Percentiles rank a stretch among this genome's conserved stretches.
Evolutionary conservation across 2,113 vertebrate genomes (phyloP).

Genomic region (Thalassarche chlororhynchos): DNA sequence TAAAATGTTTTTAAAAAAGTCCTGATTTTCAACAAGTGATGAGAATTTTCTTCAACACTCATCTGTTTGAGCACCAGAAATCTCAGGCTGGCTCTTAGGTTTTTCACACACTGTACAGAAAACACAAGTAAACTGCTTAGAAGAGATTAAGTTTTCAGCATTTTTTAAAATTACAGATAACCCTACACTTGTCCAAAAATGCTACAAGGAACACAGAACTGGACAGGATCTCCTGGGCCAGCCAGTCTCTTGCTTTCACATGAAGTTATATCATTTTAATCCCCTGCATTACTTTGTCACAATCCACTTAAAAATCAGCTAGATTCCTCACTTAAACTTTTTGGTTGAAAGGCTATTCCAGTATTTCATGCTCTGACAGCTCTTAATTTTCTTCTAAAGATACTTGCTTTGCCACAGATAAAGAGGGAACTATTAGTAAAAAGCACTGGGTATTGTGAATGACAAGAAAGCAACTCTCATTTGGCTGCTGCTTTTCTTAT

Average conservation of each 20-base stretch:
- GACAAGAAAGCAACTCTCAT: neutral
- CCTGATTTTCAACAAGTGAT: neutral
- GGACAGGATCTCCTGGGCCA: neutral
- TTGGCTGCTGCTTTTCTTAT: neutral
- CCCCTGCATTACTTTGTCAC: neutral
- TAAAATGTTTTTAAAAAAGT: neutral
- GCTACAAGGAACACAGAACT: neutral
- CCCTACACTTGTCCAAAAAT: neutral
- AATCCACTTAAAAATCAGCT: neutral
- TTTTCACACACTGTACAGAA: neutral
- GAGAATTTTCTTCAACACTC: neutral
- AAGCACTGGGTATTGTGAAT: neutral
- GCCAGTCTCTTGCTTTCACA: neutral
- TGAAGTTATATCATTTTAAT: neutral
- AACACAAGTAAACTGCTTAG: neutral
- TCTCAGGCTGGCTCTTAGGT: neutral
- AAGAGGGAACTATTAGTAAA: neutral
- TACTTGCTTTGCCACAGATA: neutral
- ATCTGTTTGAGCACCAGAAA: neutral
- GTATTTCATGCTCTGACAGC: neutral
- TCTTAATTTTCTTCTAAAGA: neutral
- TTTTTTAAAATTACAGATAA: neutral
- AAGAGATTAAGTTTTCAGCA: neutral
- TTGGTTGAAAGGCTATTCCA: neutral
- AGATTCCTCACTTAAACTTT: neutral